A percentile compares a stretch with the other conserved stretches of the same genome.
These are phyloP conservation scores for Ptilonorhynchus violaceus DNA, from an alignment of 2,113 vertebrate genomes.

Conservation along the genomic window DNA sequence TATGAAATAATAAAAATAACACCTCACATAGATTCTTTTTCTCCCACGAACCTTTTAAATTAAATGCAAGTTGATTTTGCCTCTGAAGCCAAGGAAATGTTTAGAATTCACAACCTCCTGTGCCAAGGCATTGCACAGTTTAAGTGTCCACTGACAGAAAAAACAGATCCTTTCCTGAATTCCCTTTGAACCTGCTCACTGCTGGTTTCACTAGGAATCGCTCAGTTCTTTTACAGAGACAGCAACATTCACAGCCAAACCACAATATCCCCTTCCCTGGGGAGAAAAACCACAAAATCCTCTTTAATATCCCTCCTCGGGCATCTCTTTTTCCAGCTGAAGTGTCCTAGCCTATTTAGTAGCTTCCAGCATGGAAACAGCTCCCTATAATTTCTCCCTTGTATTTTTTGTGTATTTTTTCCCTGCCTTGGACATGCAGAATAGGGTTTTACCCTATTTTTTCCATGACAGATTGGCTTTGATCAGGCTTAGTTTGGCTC, in stretches of 20 bases:
- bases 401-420: not conserved
- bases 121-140: not conserved
- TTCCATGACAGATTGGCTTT: not conserved
- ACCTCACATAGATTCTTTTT: accelerated
- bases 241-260: not conserved
- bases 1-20: not conserved
- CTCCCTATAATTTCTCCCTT: not conserved
- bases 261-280: not conserved
- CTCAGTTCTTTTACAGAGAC: not conserved
- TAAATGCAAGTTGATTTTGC: not conserved
- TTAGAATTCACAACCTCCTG: not conserved
- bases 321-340: not conserved
- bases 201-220: not conserved
- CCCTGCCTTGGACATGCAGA: not conserved
- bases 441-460: not conserved
- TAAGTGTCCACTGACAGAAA: not conserved
- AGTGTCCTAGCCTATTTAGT: not conserved
- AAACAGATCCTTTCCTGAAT: not conserved
- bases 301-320: not conserved
- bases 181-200: not conserved
- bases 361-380: not conserved
- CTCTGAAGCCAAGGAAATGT: not conserved
- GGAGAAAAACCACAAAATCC: not conserved
- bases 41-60: not conserved
- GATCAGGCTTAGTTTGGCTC: not conserved